Percentiles rank a stretch among this genome's conserved stretches.
Conservation (phyloP, 2,888 invertebrate genomes). For the Apomyelois bistriatella region DNA sequence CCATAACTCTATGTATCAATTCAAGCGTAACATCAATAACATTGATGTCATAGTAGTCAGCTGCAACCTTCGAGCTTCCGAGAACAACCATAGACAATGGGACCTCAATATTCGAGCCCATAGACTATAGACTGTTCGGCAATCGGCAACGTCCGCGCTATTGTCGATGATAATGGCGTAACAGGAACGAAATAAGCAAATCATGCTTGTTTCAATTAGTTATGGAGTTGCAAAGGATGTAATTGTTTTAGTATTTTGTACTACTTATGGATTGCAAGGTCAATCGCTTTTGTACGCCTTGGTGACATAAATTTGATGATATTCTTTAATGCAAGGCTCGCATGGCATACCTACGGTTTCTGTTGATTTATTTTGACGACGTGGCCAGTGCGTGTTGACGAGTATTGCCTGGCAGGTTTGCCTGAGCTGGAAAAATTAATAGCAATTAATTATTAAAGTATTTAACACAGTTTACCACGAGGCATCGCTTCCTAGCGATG, state of each 20-base stretch:
- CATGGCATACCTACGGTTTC: too few species aligned
- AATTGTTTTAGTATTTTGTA: background rate
- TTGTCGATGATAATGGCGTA: constrained; percentile 12
- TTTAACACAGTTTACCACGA: too few species aligned
- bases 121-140: background rate
- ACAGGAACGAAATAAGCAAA: constrained; percentile 14
- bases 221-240: constrained; percentile 5
- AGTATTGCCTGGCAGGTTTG: too few species aligned
- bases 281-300: background rate
- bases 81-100: constrained; percentile 6
- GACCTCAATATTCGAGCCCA: constrained; percentile 9
- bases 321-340: too few species aligned
- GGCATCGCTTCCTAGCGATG: too few species aligned
- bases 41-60: background rate
- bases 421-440: too few species aligned
- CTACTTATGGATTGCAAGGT: background rate
- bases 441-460: too few species aligned
- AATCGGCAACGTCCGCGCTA: constrained; percentile 8
- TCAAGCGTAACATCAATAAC: background rate
- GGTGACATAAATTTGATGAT: too few species aligned
- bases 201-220: constrained; percentile 12
- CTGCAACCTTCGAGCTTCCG: background rate
- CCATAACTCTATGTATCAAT: too few species aligned
- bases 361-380: too few species aligned
- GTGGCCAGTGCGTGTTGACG: too few species aligned